A percentile compares a stretch with the other conserved stretches of the same genome.
These are phyloP conservation scores for Leucania comma DNA, from an alignment of 2,888 invertebrate species.

Conservation along the genomic window DNA sequence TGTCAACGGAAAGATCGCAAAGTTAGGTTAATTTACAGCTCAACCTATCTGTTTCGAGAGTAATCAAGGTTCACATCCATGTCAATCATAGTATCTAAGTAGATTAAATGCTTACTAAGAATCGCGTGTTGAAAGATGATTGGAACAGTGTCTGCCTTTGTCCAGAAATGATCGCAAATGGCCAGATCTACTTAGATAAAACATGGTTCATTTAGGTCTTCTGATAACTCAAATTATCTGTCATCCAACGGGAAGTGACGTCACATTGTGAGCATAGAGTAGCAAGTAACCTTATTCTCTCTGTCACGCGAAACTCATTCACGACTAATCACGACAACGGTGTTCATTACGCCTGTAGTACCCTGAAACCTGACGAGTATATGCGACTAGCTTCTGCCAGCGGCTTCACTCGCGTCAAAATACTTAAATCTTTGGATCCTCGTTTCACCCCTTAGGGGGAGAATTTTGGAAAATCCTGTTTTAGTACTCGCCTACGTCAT, in stretches of 20 bases:
- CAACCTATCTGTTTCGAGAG: constrained; percentile 3
- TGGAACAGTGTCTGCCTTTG: constrained; percentile 20
- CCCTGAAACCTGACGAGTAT: constrained; percentile 13
- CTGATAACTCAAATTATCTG: constrained; percentile 63
- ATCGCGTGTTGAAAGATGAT: constrained; percentile 21
- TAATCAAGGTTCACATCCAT: neutral
- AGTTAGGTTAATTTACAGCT: constrained; percentile 8
- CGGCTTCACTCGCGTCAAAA: no score
- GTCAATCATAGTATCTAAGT: neutral
- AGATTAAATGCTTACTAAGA: neutral
- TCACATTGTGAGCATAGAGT: constrained; percentile 52
- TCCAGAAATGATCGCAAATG: constrained; percentile 46
- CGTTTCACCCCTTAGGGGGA: no score
- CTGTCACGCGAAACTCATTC: constrained; percentile 66
- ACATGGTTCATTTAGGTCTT: constrained; percentile 56
- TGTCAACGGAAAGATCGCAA: neutral
- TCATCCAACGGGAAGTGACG: constrained; percentile 60
- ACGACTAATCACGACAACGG: constrained; percentile 43
- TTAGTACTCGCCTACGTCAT: no score
- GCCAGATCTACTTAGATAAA: constrained; percentile 57
- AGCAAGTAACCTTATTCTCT: constrained; percentile 52
- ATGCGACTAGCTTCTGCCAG: neutral
- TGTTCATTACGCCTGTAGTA: constrained; percentile 25
- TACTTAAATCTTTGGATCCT: no score
- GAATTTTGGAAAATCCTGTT: no score